Percentiles rank a stretch among this genome's conserved stretches.
Conservation (phyloP, 2,888 invertebrate genomes). For the Hydrotaea cyrtoneurina region DNA sequence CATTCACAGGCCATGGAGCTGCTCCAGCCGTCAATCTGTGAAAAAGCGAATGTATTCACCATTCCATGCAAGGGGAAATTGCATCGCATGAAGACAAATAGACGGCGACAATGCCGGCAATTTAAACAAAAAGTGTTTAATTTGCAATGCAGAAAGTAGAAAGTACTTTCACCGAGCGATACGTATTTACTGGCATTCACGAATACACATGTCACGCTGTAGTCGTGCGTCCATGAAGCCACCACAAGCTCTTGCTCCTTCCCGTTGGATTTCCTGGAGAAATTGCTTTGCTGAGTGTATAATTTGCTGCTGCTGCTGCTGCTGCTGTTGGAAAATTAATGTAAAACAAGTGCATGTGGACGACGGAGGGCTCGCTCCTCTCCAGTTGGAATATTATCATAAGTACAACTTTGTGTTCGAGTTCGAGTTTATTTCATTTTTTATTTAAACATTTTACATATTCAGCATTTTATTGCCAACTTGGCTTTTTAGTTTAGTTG, state of each 20-base stretch:
- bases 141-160: neutral
- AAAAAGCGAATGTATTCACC: slow-evolving; percentile 3
- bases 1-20: slow-evolving; percentile 48
- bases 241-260: neutral
- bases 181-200: neutral
- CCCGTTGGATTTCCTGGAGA: neutral
- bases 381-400: slow-evolving; percentile 40
- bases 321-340: slow-evolving; percentile 25
- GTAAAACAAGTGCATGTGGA: slow-evolving; percentile 43
- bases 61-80: neutral
- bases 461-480: slow-evolving; percentile 50
- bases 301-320: slow-evolving; percentile 30
- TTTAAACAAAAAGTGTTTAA: neutral
- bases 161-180: neutral
- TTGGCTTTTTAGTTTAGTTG: slow-evolving; percentile 47
- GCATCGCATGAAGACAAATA: slow-evolving; percentile 2
- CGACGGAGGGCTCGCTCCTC: neutral
- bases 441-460: slow-evolving; percentile 51
- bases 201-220: neutral
- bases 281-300: neutral
- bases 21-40: slow-evolving; percentile 10
- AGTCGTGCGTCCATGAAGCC: no score
- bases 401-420: slow-evolving; percentile 49
- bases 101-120: neutral
- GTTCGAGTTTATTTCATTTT: slow-evolving; percentile 8